Evolutionary conservation across 1,140 invertebrate genomes (phyloP), one percentile per base, ranked within the genome.

Genomic region (Mycetomoellerius zeteki): DNA sequence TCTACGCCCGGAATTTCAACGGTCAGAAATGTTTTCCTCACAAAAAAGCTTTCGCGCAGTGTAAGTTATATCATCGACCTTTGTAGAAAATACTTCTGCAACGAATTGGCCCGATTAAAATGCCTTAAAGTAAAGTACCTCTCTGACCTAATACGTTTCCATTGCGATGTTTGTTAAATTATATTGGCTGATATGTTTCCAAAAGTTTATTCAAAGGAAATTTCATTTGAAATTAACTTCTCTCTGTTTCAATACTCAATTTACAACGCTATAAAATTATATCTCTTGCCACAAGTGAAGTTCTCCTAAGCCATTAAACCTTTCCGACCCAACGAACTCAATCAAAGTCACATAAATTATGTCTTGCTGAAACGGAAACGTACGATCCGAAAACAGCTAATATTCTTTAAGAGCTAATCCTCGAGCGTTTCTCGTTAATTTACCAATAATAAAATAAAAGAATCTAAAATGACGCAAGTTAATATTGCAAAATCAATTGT

Each of bases 321-420:
- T 52, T 84, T 50, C 54, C 67, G 80, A 14, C 7, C 50, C 52
- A 75, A 8, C 69, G 80, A 75, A 60, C 69, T 60, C 69, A 24
- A 80, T 80, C 58, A 56, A 81, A 71, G 78, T 82, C 69, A 73
- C 69, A 75, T 84, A 84, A 84, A 84, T 84, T 75, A 84, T 84
- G 69, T 71, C 52, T 19, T 27, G 43, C 69, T 50, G 54, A 43
- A 75, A 84, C 69, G 67, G 69, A 58, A 82, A 21, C 47, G 64
- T 56, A 50, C 65, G 37, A 47, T 60, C 37, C 56, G 58, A 47
- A 60, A 81, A 56, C 54, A 71, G 10, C 47, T 54, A 37, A 71
- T 37, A 50, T 73, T 73, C 47, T 69, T 80, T 69, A 52, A 54
- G 12, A 30, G 30, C 12, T 69, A 50, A 67, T 82, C n/a, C 24